Evolutionary conservation across 92 coral and sea anemone genomes (phyloP), one percentile per base, ranked within the genome.

Genomic region (Porites rus): DNA sequence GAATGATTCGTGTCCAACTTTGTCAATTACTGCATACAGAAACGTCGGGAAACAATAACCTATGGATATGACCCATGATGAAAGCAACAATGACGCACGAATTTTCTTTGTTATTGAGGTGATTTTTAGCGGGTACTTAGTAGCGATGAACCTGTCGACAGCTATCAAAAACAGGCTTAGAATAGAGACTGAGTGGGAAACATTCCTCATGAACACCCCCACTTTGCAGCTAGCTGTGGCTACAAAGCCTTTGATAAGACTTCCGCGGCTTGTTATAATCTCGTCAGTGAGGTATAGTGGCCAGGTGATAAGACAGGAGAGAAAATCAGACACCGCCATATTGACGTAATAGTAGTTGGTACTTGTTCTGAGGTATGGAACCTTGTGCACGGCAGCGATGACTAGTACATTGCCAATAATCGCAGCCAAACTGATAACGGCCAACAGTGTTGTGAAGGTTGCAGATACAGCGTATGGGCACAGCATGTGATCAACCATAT

Each of bases 111-210:
- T 14, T 2, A 79, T 8, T 20, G 10, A 8, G 6, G 21, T 43
- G n/a, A 59, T 64, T 65, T 79, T 79, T 8, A 79, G 51, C 60
- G 84, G 84, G 38, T n/a, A 20, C 7, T 50, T 74, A 38, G n/a
- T 65, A 19, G 50, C 84, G 17, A 65, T 65, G 60, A 28, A 79
- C 51, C 84, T 65, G 72, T 79, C 84, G 3, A 65, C 63, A 65
- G 52, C 84, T 20, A 79, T 79, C 51, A 79, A 65, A 7, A 64
- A 11, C 51, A 79, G 12, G 22, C 83, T 64, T 50, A 61, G 50
- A 46, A 79, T 43, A 7, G 84, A 79, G 9, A 65, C 63, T 12
- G 22, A n/a, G 1, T 50, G n/a, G n/a, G 84, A 79, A 1, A 79
- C 25, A 20, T 11, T 38, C 21, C 84, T 65, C 10, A 18, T n/a